Evolutionary conservation across 2,113 vertebrate genomes (phyloP).

Genomic region (Clarias gariepinus): DNA sequence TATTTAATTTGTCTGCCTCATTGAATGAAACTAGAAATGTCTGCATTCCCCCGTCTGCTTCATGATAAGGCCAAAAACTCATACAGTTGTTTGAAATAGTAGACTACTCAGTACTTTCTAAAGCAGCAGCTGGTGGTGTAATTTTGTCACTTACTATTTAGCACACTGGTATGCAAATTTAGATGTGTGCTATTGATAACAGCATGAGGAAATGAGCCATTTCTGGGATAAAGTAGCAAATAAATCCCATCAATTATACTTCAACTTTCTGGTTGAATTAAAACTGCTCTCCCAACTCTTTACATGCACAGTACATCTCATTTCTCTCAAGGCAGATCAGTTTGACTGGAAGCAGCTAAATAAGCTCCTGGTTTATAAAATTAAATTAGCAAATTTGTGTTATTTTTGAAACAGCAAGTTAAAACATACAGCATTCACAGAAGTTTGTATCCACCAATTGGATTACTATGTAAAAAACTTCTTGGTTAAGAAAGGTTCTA

Average conservation of each 20-base stretch:
- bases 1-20: neutral
- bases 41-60: neutral
- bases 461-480: neutral
- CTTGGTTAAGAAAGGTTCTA: neutral
- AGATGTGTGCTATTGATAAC: neutral
- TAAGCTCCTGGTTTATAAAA: neutral
- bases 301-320: neutral
- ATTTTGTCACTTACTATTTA: constrained; percentile 14
- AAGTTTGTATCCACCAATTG: neutral
- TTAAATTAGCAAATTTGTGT: neutral
- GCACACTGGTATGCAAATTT: constrained; percentile 8
- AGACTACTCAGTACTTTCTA: neutral
- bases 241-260: constrained; percentile 2
- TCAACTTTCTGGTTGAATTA: neutral
- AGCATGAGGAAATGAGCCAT: neutral
- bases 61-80: neutral
- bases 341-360: neutral
- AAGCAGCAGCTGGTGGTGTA: constrained; percentile 1
- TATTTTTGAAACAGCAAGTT: neutral
- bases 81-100: neutral
- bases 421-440: neutral
- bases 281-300: neutral
- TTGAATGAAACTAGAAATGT: neutral
- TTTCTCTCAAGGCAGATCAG: neutral
- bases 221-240: neutral